Conservation (phyloP, 2,888 invertebrate genomes). For the Parnassius smintheus region DNA sequence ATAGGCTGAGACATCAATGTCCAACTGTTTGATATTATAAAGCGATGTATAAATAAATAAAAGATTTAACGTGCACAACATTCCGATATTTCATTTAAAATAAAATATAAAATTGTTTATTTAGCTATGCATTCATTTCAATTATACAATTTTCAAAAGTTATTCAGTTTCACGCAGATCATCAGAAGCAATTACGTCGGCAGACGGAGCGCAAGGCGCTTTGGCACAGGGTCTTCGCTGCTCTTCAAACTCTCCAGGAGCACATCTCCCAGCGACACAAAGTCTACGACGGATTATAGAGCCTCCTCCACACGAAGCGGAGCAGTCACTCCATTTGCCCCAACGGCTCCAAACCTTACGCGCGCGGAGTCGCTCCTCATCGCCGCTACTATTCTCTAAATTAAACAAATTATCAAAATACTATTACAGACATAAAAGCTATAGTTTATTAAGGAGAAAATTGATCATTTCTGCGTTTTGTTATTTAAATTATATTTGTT, state of each 20-base stretch:
- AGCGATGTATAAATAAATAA: too few species aligned
- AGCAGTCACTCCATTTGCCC: slow-evolving; percentile 68
- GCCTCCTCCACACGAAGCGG: slow-evolving; percentile 63
- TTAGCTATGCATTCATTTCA: too few species aligned
- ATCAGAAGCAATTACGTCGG: slow-evolving; percentile 8
- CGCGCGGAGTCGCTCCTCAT: slow-evolving; percentile 42
- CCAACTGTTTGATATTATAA: too few species aligned
- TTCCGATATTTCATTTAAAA: too few species aligned
- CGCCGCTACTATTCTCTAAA: slow-evolving; percentile 38
- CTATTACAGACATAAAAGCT: too few species aligned
- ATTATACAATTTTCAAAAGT: background rate
- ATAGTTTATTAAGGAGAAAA: too few species aligned
- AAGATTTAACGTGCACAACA: too few species aligned
- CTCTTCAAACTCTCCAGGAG: slow-evolving; percentile 63
- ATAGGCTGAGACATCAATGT: too few species aligned
- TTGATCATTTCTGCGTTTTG: too few species aligned
- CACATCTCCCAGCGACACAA: slow-evolving; percentile 63
- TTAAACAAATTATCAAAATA: background rate
- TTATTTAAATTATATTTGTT: too few species aligned
- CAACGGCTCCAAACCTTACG: slow-evolving; percentile 71
- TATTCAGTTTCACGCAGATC: slow-evolving; percentile 22
- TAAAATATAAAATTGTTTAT: too few species aligned
- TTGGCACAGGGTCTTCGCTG: slow-evolving; percentile 57
- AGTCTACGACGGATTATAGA: slow-evolving; percentile 47
- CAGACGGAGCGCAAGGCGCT: slow-evolving; percentile 44